Base-by-base conservation (phyloP, 2,888 invertebrate species). In the Pandemis cinnamomeana region DNA sequence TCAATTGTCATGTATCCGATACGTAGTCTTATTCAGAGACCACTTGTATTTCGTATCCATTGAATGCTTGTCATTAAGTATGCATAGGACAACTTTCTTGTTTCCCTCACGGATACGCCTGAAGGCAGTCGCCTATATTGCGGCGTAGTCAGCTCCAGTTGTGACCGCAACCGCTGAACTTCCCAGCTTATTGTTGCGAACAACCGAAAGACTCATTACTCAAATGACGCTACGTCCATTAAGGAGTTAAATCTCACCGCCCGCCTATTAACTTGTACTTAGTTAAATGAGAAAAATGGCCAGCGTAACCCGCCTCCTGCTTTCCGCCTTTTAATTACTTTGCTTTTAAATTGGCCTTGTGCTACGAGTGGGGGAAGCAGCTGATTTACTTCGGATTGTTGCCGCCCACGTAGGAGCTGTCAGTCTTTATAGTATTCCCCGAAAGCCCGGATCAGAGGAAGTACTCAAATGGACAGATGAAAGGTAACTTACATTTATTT, bases 241-340 rank as follows among this genome's bases (percentile, higher is more conserved):
- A 81, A 78, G 77, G 77, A 80, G 78, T 80, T 62, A 77, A 79
- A 77, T 79, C 73, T 79, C 71, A 76, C 77, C 71, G 73, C 75
- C 72, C 67, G 71, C 77, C 77, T 70, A 70, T 79, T 78, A 78
- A 77, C 72, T 75, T 72, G 76, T 77, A 80, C 78, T 81, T 79
- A 76, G 77, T 78, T 80, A 82, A 72, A 82, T 77, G 79, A 80
- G 79, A 84, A 80, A 82, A 80, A 80, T 77, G 77, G 77, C 80
- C 72, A 71, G 73, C 75, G 74, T 78, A 82, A 80, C 79, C 71
- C 51, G 67, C 75, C 67, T 67, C 71, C 79, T 80, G 77, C 78
- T 82, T 80, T 77, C 74, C 68, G 71, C 51, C 27, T 48, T 61
- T 61, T 73, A 71, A 74, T 76, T 74, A 72, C 67, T 62, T 67